phyloP scores from a whole-genome alignment of 2,888 invertebrate genomes.

The Eugnorisma glareosa region DNA sequence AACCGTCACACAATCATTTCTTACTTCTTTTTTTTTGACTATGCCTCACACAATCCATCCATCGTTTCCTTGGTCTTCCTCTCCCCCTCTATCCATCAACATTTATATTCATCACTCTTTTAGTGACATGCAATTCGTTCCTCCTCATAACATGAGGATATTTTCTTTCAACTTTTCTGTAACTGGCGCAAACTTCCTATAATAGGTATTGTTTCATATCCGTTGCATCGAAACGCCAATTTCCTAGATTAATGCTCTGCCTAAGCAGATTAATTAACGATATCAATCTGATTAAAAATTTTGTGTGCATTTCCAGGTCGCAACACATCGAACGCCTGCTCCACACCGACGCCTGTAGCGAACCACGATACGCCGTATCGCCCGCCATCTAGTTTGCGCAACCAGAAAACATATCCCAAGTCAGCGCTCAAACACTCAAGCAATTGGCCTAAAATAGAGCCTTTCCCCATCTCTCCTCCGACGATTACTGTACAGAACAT shows the following conservation, averaged over 20 bases:
- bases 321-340: conserved; percentile 87
- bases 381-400: conserved; percentile 86
- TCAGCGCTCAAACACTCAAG: conserved; percentile 84
- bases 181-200: no score
- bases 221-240: neutral
- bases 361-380: conserved; percentile 89
- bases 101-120: no score
- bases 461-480: conserved; percentile 85
- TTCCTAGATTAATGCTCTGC: neutral
- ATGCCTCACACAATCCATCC: no score
- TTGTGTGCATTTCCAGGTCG: conserved; percentile 80
- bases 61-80: no score
- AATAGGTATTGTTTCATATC: neutral
- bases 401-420: conserved; percentile 88
- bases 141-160: no score
- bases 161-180: no score
- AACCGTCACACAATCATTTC: no score
- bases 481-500: conserved; percentile 79
- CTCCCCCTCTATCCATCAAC: no score
- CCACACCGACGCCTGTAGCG: conserved; percentile 86
- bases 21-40: no score
- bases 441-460: conserved; percentile 86
- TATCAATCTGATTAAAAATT: neutral
- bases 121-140: no score
- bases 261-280: neutral